Base-by-base conservation (phyloP, 30 jellyfish, hydroid and myxozoan species). In the Mastigias papua region DNA sequence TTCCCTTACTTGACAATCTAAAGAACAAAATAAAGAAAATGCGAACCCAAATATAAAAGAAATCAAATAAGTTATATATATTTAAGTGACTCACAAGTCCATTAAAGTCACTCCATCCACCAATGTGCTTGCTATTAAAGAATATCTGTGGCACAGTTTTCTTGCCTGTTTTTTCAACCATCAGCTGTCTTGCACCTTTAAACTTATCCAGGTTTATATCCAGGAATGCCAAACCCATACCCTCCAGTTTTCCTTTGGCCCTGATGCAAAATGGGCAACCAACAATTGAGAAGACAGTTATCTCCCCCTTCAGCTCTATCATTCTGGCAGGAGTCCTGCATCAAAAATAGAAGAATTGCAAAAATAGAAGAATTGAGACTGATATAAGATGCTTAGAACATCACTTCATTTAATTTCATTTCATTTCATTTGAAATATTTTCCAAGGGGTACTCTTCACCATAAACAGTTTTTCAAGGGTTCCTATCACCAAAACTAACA, bases 191-290 rank as follows among this genome's bases (percentile, higher is more conserved):
- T 19, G 94, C 97, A 9, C 63, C 73, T 22, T 84, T 64, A 60
- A 42, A 22, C 50, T 74, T 78, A 69, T 92, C 98, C 84, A 92
- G 58, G 65, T 92, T 92, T 46, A 92, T 57, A 37, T 92, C 98
- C 58, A 86, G 26, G 69, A 62, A 92, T 1, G 94, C 82, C 0
- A 92, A 70, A 4, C 98, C 98, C 58, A 86, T 76, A 37, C 86
- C 96, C 49, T 92, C 98, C 17, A 92, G 60, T 27, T 87, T 84
- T 26, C 90, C 96, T 80, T 92, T 92, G 37, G 95, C 94, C 42
- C 97, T 74, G 67, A 92, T 92, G 84, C 98, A 92, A 64, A 69
- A 92, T 57, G 98, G 98, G 63, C 98, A 92, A 13, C 98, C 98
- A 74, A 92, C 81, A 5, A 92, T 92, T 61, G 97, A 86, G 93